A percentile compares a stretch with the other conserved stretches of the same genome.
Conservation (phyloP, 2,113 vertebrate species). For the Pluvialis apricaria region DNA sequence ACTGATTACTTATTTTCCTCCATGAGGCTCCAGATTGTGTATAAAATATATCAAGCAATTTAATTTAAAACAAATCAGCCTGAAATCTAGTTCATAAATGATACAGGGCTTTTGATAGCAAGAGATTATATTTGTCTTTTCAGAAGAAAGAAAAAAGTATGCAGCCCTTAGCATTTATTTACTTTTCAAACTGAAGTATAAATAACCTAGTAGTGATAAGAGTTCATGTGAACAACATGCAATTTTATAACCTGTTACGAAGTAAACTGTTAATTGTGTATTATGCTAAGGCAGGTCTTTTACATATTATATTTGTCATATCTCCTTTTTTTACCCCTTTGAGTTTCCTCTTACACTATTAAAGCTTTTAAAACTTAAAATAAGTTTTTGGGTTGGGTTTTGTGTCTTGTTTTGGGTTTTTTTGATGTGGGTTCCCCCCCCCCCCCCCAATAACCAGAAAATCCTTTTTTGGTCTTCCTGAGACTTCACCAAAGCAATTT, state of each 20-base stretch:
- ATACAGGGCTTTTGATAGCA: not conserved
- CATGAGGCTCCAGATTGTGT: not conserved
- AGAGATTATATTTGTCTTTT: not conserved
- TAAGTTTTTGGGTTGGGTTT: not conserved
- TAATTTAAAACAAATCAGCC: not conserved
- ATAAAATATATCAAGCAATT: not conserved
- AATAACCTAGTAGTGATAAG: slow-evolving; percentile 44
- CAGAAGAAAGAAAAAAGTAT: not conserved
- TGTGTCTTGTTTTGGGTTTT: not conserved
- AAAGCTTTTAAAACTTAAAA: not conserved
- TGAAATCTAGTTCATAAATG: not conserved
- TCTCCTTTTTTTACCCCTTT: not conserved
- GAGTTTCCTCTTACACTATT: not conserved
- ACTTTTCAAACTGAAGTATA: slow-evolving; percentile 33
- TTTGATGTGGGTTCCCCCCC: not conserved
- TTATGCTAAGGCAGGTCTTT: not conserved
- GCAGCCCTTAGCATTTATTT: slow-evolving; percentile 28
- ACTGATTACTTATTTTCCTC: not conserved
- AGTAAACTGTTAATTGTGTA: not conserved
- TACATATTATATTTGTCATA: not conserved
- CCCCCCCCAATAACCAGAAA: not conserved
- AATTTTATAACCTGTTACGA: slow-evolving; percentile 35
- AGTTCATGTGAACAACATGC: not conserved
- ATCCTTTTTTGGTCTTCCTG: slow-evolving; percentile 19
- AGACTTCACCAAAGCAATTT: not conserved